Percentiles rank a stretch among this genome's conserved stretches.
phyloP scores from a whole-genome alignment of 2,797 vertebrate species.

The Myripristis jacobus region DNA sequence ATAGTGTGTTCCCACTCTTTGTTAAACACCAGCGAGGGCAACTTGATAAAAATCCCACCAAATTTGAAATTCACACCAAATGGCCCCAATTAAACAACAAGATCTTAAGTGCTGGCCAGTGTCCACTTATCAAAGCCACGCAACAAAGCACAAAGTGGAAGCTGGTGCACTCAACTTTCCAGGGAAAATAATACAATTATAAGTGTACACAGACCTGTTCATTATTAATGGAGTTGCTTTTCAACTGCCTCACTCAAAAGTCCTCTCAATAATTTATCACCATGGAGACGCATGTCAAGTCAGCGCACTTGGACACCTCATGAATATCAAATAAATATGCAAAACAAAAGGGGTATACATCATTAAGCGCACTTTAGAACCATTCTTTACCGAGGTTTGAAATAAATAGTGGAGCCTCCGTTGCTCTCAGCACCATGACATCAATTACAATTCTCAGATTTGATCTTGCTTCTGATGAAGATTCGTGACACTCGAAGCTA shows the following conservation, averaged over 20 bases:
- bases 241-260: constrained; percentile 82
- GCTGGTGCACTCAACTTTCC: constrained; percentile 67
- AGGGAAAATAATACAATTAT: constrained; percentile 83
- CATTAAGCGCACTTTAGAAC: constrained; percentile 77
- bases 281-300: constrained; percentile 82
- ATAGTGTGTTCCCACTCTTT: constrained; percentile 24
- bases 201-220: constrained; percentile 79
- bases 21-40: constrained; percentile 37
- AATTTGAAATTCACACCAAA: constrained; percentile 59
- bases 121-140: constrained; percentile 60
- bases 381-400: constrained; percentile 53
- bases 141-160: constrained; percentile 57
- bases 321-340: constrained; percentile 87
- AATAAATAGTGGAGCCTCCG: constrained; percentile 57
- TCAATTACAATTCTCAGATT: constrained; percentile 59
- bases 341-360: constrained; percentile 82
- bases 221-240: constrained; percentile 86
- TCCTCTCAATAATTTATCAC: constrained; percentile 85
- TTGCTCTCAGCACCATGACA: constrained; percentile 56
- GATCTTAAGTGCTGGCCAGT: constrained; percentile 54
- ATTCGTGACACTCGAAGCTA: constrained; percentile 47
- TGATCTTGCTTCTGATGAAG: constrained; percentile 54
- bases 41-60: constrained; percentile 44
- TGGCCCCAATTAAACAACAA: constrained; percentile 60
- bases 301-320: constrained; percentile 82